These are phyloP conservation scores for Glaucomys volans DNA, from an alignment of 2,113 vertebrate genomes.

Conservation along the genomic window DNA sequence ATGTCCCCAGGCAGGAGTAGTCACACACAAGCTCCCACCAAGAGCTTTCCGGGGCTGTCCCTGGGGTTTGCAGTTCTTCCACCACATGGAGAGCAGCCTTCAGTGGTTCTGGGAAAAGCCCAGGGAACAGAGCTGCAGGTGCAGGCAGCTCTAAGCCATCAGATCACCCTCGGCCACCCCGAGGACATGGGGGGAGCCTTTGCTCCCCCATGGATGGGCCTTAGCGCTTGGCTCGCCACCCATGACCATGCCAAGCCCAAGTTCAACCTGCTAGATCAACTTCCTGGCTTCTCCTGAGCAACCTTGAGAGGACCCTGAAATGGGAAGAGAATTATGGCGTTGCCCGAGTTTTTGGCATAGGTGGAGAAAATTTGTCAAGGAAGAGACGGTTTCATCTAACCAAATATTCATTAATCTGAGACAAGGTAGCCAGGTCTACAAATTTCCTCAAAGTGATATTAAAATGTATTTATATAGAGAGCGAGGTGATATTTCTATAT, in stretches of 20 bases:
- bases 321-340: conserved; percentile 53
- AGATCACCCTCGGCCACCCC: background rate
- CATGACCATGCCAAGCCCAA: background rate
- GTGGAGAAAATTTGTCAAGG: conserved; percentile 59
- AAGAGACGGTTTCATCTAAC: conserved; percentile 60
- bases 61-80: background rate
- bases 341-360: conserved; percentile 9
- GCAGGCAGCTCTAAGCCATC: background rate
- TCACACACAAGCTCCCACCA: background rate
- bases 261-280: background rate
- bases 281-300: background rate
- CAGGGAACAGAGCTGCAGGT: background rate
- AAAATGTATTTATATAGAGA: conserved; percentile 75
- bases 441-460: conserved; percentile 76
- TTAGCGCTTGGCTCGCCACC: background rate
- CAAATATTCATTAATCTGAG: conserved; percentile 71
- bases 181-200: rapidly evolving
- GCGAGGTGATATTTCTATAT: conserved; percentile 64
- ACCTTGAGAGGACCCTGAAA: background rate
- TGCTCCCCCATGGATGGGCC: background rate
- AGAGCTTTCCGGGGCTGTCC: background rate
- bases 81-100: background rate
- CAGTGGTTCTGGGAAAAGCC: background rate
- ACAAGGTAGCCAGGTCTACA: conserved; percentile 74
- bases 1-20: background rate